These are phyloP conservation scores for Lycocorax pyrrhopterus DNA, from an alignment of 2,113 vertebrate species.

Conservation along the genomic window DNA sequence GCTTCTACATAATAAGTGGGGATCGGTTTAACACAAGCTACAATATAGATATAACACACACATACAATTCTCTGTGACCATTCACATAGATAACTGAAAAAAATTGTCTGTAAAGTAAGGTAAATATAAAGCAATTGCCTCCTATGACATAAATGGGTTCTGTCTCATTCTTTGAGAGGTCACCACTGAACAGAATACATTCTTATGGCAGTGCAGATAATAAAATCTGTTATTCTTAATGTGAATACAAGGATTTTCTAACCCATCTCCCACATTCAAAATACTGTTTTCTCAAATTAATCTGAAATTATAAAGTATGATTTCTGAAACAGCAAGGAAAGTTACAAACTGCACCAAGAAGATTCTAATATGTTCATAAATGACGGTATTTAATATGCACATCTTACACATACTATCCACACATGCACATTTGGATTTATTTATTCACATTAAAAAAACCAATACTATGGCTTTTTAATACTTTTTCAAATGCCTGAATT, in stretches of 20 bases:
- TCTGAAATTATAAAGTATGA: background rate
- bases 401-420: background rate
- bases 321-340: background rate
- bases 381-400: background rate
- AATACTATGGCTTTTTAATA: background rate
- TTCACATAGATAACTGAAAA: slow-evolving; percentile 35
- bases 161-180: slow-evolving; percentile 33
- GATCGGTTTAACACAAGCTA: slow-evolving; percentile 42
- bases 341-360: background rate
- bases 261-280: background rate
- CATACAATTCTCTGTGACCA: slow-evolving; percentile 6
- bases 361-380: background rate
- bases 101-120: slow-evolving; percentile 25
- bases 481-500: background rate
- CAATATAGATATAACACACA: slow-evolving; percentile 10
- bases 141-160: slow-evolving; percentile 1
- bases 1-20: slow-evolving; percentile 23
- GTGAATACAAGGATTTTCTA: background rate
- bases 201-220: background rate
- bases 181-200: background rate
- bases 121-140: slow-evolving; percentile 45
- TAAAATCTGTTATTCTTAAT: slow-evolving; percentile 5
- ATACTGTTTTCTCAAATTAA: background rate
- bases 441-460: background rate
- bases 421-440: background rate